Conservation (phyloP, 2,888 invertebrate species). For the Athrips mouffetella region DNA sequence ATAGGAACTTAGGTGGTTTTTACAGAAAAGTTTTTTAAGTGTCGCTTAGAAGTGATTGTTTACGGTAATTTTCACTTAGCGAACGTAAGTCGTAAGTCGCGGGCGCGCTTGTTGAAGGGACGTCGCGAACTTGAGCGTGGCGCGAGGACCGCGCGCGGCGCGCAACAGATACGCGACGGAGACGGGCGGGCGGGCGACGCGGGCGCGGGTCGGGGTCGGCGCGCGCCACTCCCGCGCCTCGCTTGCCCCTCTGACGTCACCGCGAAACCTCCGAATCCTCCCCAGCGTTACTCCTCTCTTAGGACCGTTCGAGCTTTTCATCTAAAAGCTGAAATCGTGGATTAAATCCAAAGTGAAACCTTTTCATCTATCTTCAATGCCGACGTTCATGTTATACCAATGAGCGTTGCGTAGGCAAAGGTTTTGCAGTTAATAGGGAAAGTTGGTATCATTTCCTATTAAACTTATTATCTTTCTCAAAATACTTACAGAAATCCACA, state of each 20-base stretch:
- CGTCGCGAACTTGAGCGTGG: constrained; percentile 24
- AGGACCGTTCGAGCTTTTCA: constrained; percentile 42
- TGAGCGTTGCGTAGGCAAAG: too few relatives aligned
- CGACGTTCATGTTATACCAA: constrained; percentile 17
- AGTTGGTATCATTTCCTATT: constrained; percentile 6
- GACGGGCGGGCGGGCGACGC: constrained; percentile 36
- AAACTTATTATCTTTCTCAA: not conserved
- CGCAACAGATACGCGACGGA: constrained; percentile 65
- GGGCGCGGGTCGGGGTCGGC: constrained; percentile 50
- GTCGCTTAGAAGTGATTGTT: constrained; percentile 52
- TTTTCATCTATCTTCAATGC: constrained; percentile 19
- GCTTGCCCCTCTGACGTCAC: constrained; percentile 65
- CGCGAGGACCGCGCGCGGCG: constrained; percentile 67
- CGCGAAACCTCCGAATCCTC: constrained; percentile 60
- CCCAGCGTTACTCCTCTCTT: constrained; percentile 43
- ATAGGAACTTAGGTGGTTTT: not conserved
- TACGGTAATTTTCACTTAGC: constrained; percentile 46
- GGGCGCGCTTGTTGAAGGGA: constrained; percentile 27
- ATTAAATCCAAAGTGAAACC: constrained; percentile 26
- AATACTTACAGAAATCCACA: not conserved
- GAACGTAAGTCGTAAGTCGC: too few relatives aligned
- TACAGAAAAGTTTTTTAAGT: constrained; percentile 28
- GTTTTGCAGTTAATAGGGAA: not conserved
- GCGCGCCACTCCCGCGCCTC: constrained; percentile 32
- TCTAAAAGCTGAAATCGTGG: constrained; percentile 23